A percentile compares a stretch with the other conserved stretches of the same genome.
phyloP scores from a whole-genome alignment of 2,113 vertebrate species.

The Thymallus thymallus region DNA sequence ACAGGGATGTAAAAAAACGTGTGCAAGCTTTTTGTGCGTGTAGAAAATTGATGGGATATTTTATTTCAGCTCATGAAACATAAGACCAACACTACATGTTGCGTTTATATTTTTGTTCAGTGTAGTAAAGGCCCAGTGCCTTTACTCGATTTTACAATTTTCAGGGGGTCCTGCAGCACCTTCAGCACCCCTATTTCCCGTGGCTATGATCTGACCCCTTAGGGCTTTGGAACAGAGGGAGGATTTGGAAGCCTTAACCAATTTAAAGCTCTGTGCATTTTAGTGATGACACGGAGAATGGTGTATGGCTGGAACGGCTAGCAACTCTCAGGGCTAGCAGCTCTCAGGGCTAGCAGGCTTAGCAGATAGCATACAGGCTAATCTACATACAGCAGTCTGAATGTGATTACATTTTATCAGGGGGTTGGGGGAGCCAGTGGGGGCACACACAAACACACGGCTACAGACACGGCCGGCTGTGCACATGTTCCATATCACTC shows the following conservation, averaged over 20 bases:
- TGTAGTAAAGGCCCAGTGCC: too few species aligned
- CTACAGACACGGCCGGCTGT: conserved; percentile 25
- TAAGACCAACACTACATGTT: too few species aligned
- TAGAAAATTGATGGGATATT: too few species aligned
- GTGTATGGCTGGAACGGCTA: conserved; percentile 49
- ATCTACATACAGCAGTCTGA: conserved; percentile 45
- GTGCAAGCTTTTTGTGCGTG: too few species aligned
- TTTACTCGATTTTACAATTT: too few species aligned
- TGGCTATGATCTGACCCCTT: too few species aligned
- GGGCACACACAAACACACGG: conserved; percentile 4
- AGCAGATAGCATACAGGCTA: conserved; percentile 59
- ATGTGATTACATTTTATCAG: conserved; percentile 59
- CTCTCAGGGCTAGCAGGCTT: conserved; percentile 32
- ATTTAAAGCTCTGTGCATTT: conserved; percentile 22
- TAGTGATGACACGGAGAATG: conserved; percentile 40
- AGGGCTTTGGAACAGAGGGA: neutral
- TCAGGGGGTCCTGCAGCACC: too few species aligned
- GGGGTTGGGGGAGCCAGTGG: conserved; percentile 20
- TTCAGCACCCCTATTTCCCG: too few species aligned
- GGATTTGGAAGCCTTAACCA: conserved; percentile 23
- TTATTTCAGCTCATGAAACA: too few species aligned
- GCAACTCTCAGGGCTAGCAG: conserved; percentile 29
- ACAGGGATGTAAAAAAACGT: too few species aligned
- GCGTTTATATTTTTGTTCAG: too few species aligned
- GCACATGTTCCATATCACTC: conserved; percentile 42